phyloP scores from a whole-genome alignment of 2,797 vertebrate genomes.

The Protosalanx chinensis region DNA sequence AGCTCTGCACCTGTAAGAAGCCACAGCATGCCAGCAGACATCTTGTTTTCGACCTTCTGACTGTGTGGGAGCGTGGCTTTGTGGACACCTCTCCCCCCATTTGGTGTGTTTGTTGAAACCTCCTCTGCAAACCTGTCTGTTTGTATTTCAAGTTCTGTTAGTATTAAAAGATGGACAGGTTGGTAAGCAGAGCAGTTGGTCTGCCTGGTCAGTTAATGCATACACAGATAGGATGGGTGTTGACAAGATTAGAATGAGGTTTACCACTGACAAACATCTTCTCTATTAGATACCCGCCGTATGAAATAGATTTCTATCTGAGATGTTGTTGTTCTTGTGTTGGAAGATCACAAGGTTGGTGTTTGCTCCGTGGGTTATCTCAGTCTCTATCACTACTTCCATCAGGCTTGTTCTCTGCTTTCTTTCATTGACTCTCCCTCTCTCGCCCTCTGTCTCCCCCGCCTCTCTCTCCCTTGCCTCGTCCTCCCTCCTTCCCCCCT shows the following conservation, averaged over 20 bases:
- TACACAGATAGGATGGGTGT: constrained; percentile 38
- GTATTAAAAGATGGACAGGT: constrained; percentile 20
- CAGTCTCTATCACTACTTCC: background rate
- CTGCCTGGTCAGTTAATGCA: constrained; percentile 19
- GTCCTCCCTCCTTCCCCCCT: too few relatives aligned
- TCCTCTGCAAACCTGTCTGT: background rate
- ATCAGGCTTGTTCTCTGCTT: background rate
- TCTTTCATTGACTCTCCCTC: background rate
- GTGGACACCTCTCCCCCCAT: too few relatives aligned
- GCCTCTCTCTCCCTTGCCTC: background rate
- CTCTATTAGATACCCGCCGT: background rate
- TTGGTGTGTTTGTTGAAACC: too few relatives aligned
- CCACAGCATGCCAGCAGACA: background rate
- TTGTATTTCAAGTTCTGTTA: constrained; percentile 32
- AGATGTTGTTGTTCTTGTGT: constrained; percentile 14
- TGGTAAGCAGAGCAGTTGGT: background rate
- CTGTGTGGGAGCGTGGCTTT: constrained; percentile 5
- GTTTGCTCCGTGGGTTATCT: constrained; percentile 19
- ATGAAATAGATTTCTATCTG: constrained; percentile 2
- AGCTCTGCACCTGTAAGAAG: background rate
- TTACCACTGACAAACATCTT: constrained; percentile 34
- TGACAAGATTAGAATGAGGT: constrained; percentile 23
- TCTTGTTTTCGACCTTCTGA: background rate
- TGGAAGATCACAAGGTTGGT: constrained; percentile 31
- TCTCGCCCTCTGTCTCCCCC: background rate